phyloP scores from a whole-genome alignment of 2,797 vertebrate species.

The Sebastes nivosus region DNA sequence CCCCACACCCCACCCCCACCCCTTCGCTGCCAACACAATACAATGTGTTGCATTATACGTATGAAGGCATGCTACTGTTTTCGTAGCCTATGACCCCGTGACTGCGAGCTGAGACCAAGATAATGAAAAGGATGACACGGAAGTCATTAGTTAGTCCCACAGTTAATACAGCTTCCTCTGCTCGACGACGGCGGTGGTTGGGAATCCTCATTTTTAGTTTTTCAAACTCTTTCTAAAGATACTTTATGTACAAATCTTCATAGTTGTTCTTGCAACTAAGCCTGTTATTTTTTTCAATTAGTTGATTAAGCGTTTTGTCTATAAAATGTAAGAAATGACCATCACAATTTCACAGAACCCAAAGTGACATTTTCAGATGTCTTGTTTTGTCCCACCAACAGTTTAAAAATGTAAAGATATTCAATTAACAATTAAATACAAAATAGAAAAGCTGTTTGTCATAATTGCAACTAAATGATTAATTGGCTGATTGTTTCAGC shows the following conservation, averaged over 20 bases:
- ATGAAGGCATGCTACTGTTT: constrained; percentile 70
- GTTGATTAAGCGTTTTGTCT: no score
- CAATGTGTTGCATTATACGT: constrained; percentile 65
- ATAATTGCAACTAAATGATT: no score
- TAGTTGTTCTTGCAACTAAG: background rate
- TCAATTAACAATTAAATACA: no score
- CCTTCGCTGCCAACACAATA: constrained; percentile 58
- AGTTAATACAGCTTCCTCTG: constrained; percentile 47
- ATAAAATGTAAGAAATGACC: background rate
- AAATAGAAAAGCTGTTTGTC: no score
- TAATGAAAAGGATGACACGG: constrained; percentile 68
- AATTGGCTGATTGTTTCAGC: no score
- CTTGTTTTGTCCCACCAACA: background rate
- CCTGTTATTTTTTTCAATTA: background rate
- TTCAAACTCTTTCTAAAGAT: background rate
- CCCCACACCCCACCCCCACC: background rate
- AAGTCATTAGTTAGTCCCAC: constrained; percentile 63
- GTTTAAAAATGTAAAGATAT: background rate
- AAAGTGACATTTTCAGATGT: background rate
- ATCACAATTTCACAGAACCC: background rate
- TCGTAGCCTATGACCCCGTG: constrained; percentile 72
- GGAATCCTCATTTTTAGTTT: background rate
- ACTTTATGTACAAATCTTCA: background rate
- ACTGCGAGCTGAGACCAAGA: constrained; percentile 39
- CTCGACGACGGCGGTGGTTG: background rate